Base-by-base conservation (phyloP, 2,113 vertebrate genomes). In the Rhinichthys klamathensis region DNA sequence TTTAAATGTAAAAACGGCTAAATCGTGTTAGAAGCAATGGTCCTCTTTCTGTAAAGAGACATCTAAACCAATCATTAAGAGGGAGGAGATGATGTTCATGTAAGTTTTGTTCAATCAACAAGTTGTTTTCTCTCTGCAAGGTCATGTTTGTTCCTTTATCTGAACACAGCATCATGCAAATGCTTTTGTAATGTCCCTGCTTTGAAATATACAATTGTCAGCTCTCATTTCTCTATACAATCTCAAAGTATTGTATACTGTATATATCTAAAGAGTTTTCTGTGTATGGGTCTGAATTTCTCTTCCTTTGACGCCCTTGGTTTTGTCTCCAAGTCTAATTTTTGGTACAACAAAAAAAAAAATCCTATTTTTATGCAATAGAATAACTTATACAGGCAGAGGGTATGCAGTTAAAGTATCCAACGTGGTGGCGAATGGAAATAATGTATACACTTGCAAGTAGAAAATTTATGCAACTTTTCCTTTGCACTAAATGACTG, bases 401-500 rank as follows among this genome's bases (percentile, higher is more conserved):
- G 74, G 85, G 87, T 87, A 87, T 91, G 87, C 88, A 90, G 84
- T 89, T 75, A 69, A 86, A 27, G 63, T 81, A 46, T 83, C 78
- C 86, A 54, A 60, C 44, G 49, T 41, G 74, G 80, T 74, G 88
- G 85, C 60, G 74, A 74, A 56, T 61, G 60, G 78, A 49, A 80
- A 44, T 76, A 56, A 69, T 27, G 81, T 85, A 72, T 80, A 72
- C 41, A 61, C 35, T 84, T 87, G 81, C 67, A 85, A 88, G 85
- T 80, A 90, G 89, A 90, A 85, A 90, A 87, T 90, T 89, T 90
- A 92, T 92, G 93, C 92, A 92, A 92, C 89, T 88, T 89, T 90
- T 92, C 85, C 89, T 93, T 91, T 93, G 91, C 91, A 93, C 91
- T 91, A 87, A 84, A 89, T 85, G 27, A 76, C 86, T 69, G 79